Conservation (phyloP, 2,797 vertebrate species). For the Accipiter minullus region DNA sequence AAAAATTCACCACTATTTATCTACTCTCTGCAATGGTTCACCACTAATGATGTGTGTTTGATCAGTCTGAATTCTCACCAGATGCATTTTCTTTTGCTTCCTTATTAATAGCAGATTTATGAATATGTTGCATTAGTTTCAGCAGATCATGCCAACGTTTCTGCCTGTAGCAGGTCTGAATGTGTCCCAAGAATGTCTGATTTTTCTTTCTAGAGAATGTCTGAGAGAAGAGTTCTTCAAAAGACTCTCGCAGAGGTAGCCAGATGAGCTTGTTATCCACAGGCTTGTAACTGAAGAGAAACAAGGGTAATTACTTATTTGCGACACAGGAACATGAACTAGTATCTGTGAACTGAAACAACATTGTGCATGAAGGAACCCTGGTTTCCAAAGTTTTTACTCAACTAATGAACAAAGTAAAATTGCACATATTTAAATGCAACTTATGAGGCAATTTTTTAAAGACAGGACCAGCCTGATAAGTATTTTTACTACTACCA, state of each 20-base stretch:
- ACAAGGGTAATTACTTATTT: not conserved
- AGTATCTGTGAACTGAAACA: not conserved
- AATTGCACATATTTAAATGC: not conserved
- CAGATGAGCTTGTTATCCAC: slow-evolving; percentile 92
- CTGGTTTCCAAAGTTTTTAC: not conserved
- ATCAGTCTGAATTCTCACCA: slow-evolving; percentile 65
- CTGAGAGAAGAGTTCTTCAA: slow-evolving; percentile 94
- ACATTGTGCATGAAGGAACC: not conserved
- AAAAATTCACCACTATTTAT: not conserved
- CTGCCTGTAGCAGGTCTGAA: slow-evolving; percentile 94
- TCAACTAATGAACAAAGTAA: not conserved
- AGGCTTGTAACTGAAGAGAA: slow-evolving; percentile 87
- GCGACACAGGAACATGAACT: not conserved
- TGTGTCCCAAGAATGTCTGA: slow-evolving; percentile 92
- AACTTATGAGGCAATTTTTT: rapidly evolving
- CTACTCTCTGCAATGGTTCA: not conserved
- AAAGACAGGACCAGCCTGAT: not conserved
- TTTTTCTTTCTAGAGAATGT: slow-evolving; percentile 97
- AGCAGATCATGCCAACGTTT: slow-evolving; percentile 95
- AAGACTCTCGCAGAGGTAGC: slow-evolving; percentile 90
- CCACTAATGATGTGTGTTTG: not conserved
- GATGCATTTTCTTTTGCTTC: slow-evolving; percentile 74
- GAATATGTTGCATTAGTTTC: slow-evolving; percentile 94
- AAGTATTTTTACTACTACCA: not conserved
- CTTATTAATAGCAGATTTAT: slow-evolving; percentile 87